phyloP scores from a whole-genome alignment of 1,140 invertebrate genomes.

The Hycleus phaleratus region DNA sequence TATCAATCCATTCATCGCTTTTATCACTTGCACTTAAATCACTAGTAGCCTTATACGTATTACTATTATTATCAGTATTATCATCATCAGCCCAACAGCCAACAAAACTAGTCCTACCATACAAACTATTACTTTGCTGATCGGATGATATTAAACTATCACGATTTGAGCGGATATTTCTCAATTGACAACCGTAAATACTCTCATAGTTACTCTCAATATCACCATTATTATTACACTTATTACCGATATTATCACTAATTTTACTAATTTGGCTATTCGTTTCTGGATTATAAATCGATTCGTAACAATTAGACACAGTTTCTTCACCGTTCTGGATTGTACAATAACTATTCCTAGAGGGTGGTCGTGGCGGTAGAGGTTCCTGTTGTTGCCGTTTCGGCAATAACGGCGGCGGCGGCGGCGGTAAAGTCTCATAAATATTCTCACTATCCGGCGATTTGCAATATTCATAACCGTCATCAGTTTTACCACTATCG shows the following conservation, averaged over 20 bases:
- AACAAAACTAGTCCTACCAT: constrained; percentile 47
- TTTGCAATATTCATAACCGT: constrained; percentile 19
- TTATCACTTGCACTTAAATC: constrained; percentile 48
- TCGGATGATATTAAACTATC: constrained; percentile 53
- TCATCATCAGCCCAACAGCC: constrained; percentile 47
- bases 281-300: constrained; percentile 28
- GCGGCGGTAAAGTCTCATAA: constrained; percentile 31
- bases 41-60: constrained; percentile 39
- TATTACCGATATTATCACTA: constrained; percentile 25
- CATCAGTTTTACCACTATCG: constrained; percentile 15
- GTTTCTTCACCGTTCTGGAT: constrained; percentile 17
- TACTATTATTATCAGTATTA: constrained; percentile 42
- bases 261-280: constrained; percentile 3
- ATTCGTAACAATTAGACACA: constrained; percentile 36
- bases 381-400: constrained; percentile 23
- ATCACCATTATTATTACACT: constrained; percentile 29
- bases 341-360: constrained; percentile 19
- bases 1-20: constrained; percentile 59
- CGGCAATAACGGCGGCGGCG: constrained; percentile 12
- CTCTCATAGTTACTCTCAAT: constrained; percentile 30
- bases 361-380: constrained; percentile 27
- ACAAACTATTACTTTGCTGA: constrained; percentile 58
- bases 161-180: constrained; percentile 44
- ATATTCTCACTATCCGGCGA: constrained; percentile 26
- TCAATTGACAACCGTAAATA: constrained; percentile 26